Percentiles rank a stretch among this genome's conserved stretches.
Conservation (phyloP, 2,888 invertebrate genomes). For the Aporophyla nigra region DNA sequence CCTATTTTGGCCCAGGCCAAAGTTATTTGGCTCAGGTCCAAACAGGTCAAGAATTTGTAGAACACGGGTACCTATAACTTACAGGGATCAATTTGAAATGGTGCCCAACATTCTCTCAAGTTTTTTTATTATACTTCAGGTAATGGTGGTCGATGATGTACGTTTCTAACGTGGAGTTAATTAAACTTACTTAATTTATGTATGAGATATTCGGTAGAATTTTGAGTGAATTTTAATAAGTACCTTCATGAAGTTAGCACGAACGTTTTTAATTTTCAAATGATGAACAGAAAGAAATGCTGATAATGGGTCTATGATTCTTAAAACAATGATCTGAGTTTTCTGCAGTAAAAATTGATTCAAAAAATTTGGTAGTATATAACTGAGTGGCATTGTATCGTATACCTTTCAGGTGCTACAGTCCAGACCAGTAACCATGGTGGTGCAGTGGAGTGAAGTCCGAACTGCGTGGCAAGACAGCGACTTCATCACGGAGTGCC, state of each 20-base stretch:
- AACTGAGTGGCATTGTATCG: background rate
- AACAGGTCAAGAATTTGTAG: constrained; percentile 36
- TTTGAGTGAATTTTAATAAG: background rate
- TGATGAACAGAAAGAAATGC: constrained; percentile 52
- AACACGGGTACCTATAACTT: constrained; percentile 14
- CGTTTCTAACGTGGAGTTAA: background rate
- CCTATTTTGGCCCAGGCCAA: constrained; percentile 27
- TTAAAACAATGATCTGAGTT: constrained; percentile 58
- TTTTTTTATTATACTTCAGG: background rate
- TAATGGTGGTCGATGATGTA: background rate
- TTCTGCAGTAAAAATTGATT: rapidly evolving
- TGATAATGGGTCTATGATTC: constrained; percentile 48
- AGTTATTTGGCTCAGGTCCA: constrained; percentile 59
- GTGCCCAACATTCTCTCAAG: background rate
- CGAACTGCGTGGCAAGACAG: constrained; percentile 95
- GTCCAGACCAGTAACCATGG: constrained; percentile 93
- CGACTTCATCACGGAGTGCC: constrained; percentile 95
- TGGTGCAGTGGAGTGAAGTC: constrained; percentile 93
- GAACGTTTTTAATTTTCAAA: background rate
- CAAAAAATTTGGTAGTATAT: background rate
- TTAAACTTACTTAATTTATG: too few species aligned
- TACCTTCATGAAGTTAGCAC: background rate
- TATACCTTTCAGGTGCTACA: constrained; percentile 90
- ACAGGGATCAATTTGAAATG: background rate
- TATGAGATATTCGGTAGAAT: too few species aligned